Conservation (phyloP, 1,140 invertebrate species). For the Caenorhabditis elegans region DNA sequence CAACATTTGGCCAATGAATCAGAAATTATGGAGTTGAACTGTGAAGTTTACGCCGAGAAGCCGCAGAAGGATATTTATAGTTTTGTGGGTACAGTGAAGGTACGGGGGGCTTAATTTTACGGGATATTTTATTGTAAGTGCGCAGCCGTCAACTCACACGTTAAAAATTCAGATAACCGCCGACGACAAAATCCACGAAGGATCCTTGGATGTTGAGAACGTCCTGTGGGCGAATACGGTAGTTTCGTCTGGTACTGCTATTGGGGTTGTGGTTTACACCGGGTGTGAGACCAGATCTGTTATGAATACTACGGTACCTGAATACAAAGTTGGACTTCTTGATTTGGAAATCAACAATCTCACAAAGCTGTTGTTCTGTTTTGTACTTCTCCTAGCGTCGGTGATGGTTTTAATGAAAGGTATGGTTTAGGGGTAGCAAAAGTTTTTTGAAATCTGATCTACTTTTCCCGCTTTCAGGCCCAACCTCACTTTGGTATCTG, state of each 20-base stretch:
- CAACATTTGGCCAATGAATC: constrained; percentile 82
- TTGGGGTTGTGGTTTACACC: constrained; percentile 94
- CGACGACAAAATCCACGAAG: constrained; percentile 71
- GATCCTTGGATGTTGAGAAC: constrained; percentile 89
- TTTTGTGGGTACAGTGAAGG: constrained; percentile 82
- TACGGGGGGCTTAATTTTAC: constrained; percentile 74
- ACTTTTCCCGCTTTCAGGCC: too few relatives aligned
- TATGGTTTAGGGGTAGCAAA: too few relatives aligned
- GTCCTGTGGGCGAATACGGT: constrained; percentile 98
- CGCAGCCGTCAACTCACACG: not conserved
- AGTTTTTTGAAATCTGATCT: too few relatives aligned
- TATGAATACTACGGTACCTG: constrained; percentile 95
- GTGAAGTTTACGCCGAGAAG: constrained; percentile 90
- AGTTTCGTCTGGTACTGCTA: constrained; percentile 86
- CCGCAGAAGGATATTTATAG: constrained; percentile 96
- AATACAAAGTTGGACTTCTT: constrained; percentile 88
- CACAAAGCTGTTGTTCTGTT: constrained; percentile 80
- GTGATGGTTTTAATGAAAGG: constrained; percentile 79
- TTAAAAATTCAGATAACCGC: constrained; percentile 50
- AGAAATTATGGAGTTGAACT: constrained; percentile 72
- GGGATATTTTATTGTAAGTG: too few relatives aligned
- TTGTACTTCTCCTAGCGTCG: constrained; percentile 84
- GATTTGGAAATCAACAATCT: constrained; percentile 78
- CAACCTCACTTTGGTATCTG: constrained; percentile 77
- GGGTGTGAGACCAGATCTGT: constrained; percentile 91